These are phyloP conservation scores for Drosophila flavopinicola DNA, from an alignment of 2,888 invertebrate genomes.

Conservation along the genomic window DNA sequence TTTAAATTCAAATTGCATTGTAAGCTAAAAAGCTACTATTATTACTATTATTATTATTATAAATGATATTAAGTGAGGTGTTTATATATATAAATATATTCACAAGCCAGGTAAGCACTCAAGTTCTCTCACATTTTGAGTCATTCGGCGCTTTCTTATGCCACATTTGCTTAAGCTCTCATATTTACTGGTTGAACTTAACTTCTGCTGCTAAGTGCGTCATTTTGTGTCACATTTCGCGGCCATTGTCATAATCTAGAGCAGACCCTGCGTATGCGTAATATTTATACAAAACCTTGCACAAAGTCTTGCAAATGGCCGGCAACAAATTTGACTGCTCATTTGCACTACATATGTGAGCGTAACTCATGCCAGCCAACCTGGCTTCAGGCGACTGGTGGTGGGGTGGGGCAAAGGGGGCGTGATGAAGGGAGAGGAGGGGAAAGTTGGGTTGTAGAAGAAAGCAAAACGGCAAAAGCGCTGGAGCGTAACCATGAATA, in stretches of 20 bases:
- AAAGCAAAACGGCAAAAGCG: conserved; percentile 48
- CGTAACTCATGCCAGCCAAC: neutral
- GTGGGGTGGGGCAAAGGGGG: neutral
- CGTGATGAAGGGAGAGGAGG: fast-evolving
- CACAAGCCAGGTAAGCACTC: too few species aligned
- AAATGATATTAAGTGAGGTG: too few species aligned
- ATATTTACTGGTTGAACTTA: neutral
- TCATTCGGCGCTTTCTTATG: neutral
- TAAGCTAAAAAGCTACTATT: too few species aligned
- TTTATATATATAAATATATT: too few species aligned
- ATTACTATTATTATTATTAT: too few species aligned
- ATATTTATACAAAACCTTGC: conserved; percentile 14
- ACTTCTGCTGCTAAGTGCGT: neutral
- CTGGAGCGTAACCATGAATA: conserved; percentile 66
- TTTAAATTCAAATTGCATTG: too few species aligned
- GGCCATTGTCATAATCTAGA: conserved; percentile 1
- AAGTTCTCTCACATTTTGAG: too few species aligned
- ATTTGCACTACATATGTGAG: conserved; percentile 40
- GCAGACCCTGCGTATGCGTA: conserved; percentile 9
- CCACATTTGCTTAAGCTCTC: neutral
- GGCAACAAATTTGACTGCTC: conserved; percentile 48
- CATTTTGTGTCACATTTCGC: conserved; percentile 10
- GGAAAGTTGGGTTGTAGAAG: neutral
- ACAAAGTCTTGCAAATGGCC: conserved; percentile 33
- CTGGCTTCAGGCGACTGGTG: neutral